Conservation (phyloP, 1,140 invertebrate species). For the Anadara kagoshimensis region DNA sequence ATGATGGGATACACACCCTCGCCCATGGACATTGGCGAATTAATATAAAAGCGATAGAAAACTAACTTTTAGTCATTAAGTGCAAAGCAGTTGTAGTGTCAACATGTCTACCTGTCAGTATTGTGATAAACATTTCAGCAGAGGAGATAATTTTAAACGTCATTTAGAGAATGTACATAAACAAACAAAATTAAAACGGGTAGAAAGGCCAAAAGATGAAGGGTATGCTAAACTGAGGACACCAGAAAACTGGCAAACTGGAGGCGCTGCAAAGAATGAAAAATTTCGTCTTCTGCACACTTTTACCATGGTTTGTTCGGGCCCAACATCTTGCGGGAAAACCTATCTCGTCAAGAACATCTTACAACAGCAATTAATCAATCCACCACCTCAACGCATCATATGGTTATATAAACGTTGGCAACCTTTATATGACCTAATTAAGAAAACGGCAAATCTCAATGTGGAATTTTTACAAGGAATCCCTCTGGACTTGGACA, state of each 20-base stretch:
- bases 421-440: slow-evolving; percentile 15
- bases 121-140: no score
- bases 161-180: no score
- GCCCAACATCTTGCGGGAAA: slow-evolving; percentile 13
- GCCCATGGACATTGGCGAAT: slow-evolving; percentile 28
- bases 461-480: not conserved
- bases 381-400: slow-evolving; percentile 15
- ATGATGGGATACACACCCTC: slow-evolving; percentile 25
- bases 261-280: no score
- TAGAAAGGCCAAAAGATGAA: no score
- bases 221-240: no score
- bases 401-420: slow-evolving; percentile 29
- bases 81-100: not conserved
- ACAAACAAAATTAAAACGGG: no score
- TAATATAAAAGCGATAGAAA: not conserved
- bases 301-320: slow-evolving; percentile 18
- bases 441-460: not conserved
- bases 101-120: no score
- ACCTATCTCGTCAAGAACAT: slow-evolving; percentile 9
- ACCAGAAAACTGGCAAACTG: no score
- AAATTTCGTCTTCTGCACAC: not conserved
- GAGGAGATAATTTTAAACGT: no score
- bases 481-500: not conserved
- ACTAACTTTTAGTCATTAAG: not conserved
- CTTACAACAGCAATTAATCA: slow-evolving; percentile 8